Evolutionary conservation across 2,888 invertebrate genomes (phyloP).

Genomic region (Drosophila mayaguana): DNA sequence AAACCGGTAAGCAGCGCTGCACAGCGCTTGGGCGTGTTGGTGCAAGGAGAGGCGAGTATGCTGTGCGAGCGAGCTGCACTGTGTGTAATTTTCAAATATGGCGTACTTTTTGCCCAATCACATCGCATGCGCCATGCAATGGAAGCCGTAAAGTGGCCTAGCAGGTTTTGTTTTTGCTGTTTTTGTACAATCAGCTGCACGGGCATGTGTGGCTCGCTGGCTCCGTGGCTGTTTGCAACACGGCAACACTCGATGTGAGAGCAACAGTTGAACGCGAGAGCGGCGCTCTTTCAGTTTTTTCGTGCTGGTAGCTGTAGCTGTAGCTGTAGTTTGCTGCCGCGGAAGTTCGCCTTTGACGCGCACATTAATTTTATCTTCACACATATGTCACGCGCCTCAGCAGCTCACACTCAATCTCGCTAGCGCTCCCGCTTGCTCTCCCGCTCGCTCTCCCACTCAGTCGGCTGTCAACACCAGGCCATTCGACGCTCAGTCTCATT

Average conservation of each 20-base stretch:
- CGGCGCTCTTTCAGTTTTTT: constrained; percentile 41
- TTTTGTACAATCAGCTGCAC: constrained; percentile 33
- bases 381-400: constrained; percentile 73
- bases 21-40: constrained; percentile 33
- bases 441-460: constrained; percentile 26
- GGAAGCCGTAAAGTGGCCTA: constrained; percentile 59
- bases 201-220: constrained; percentile 25
- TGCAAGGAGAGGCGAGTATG: constrained; percentile 43
- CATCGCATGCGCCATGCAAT: constrained; percentile 84
- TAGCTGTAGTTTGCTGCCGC: constrained; percentile 16
- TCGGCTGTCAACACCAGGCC: constrained; percentile 72
- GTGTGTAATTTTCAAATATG: constrained; percentile 84
- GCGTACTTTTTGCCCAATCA: constrained; percentile 85
- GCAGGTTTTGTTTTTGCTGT: constrained; percentile 48
- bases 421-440: neutral
- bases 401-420: constrained; percentile 40
- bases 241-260: constrained; percentile 77
- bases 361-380: constrained; percentile 80
- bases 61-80: constrained; percentile 67
- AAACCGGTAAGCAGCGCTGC: constrained; percentile 64
- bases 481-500: constrained; percentile 64
- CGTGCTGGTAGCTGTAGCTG: neutral
- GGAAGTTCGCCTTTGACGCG: constrained; percentile 72
- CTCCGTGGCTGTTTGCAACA: constrained; percentile 53
- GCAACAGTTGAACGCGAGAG: constrained; percentile 67